Base-by-base conservation (phyloP, 2,888 invertebrate species). In the Thera britannica region DNA sequence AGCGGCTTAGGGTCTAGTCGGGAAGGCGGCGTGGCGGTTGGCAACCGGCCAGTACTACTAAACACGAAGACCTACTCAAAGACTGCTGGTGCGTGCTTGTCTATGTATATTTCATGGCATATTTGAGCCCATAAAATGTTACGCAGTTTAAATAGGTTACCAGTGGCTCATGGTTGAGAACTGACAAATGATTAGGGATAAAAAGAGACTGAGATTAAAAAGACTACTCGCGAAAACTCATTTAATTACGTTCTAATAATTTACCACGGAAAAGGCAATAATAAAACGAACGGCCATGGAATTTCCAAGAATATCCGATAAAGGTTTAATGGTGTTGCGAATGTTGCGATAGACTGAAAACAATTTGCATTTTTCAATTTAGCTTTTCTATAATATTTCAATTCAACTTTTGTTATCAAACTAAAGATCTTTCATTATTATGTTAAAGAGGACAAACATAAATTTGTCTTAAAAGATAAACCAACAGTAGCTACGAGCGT, bases 21-120 rank as follows among this genome's bases (percentile, higher is more conserved):
- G 68, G 68, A 75, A 73, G 81, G 76, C 61, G 49, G 36, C 55
- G 36, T 34, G 55, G 57, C 69, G 11, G 55, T 74, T 88, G 88
- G 87, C 88, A 77, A 12, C 62, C 35, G 70, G 85, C 88, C 88
- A 87, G 78, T 72, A 71, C 71, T 60, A 62, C 63, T 64, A 73
- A 76, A 79, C 77, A 77, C 75, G 77, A 77, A 77, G 71, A 78
- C 78, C 76, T 77, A 75, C 60, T 69, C 67, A 55, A 62, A 67
- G 55, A 54, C 62, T 51, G 67, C 60, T 68, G 67, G 67, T 68
- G 68, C 68, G 68, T 69, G 69, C 60, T 63, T 55, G 46, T 54
- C 52, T 65, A 66, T 61, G 54, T 62, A 58, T 64, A 58, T 64
- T 62, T 41, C 61, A 62, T 58, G 48, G 35, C 46, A 51, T 23